phyloP scores from a whole-genome alignment of 2,113 vertebrate species.

The Tinamus guttatus region DNA sequence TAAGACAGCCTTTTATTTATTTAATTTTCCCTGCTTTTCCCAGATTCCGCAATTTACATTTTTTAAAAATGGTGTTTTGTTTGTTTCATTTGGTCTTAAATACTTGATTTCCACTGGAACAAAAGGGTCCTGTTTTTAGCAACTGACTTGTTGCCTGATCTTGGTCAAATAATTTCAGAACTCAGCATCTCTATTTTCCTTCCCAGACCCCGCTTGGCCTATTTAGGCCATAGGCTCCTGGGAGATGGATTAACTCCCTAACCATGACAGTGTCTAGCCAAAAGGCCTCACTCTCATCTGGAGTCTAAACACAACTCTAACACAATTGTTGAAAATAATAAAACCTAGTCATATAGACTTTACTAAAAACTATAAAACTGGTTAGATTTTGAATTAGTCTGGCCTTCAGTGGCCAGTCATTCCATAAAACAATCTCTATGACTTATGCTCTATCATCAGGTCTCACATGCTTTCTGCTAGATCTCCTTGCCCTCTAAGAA shows the following conservation, averaged over 20 bases:
- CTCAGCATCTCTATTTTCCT: background rate
- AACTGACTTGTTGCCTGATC: background rate
- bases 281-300: background rate
- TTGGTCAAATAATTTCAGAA: background rate
- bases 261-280: rapidly evolving
- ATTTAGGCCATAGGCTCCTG: background rate
- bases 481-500: background rate
- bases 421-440: background rate
- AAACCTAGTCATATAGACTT: background rate
- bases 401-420: background rate
- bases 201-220: background rate
- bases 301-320: background rate
- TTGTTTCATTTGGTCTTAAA: background rate
- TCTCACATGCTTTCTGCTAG: background rate
- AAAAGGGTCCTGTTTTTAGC: background rate
- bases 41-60: background rate
- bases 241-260: background rate
- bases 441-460: background rate
- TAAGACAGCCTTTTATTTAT: background rate
- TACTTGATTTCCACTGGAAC: background rate
- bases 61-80: background rate
- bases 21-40: background rate
- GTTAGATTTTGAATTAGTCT: background rate
- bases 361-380: background rate
- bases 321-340: background rate